Percentiles rank a stretch among this genome's conserved stretches.
phyloP scores from a whole-genome alignment of 2,888 invertebrate species.

The Campoplex capitator region DNA sequence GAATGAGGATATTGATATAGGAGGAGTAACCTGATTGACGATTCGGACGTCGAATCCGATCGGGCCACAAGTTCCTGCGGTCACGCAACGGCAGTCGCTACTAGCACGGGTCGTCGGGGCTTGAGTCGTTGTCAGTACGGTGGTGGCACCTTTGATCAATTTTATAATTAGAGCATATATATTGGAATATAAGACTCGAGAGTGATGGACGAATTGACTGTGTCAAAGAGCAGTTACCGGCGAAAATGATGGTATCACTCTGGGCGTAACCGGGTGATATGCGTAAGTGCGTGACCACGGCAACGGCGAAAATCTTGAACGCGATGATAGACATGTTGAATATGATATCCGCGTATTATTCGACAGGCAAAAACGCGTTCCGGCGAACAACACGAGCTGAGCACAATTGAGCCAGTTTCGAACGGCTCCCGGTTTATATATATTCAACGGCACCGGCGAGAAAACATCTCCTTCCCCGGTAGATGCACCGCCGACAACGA shows the following conservation, averaged over 20 bases:
- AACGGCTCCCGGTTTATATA: not conserved
- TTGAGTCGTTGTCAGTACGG: not conserved
- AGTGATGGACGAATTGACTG: too few species aligned
- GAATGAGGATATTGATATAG: too few species aligned
- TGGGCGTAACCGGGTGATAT: constrained; percentile 30
- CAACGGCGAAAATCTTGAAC: constrained; percentile 16
- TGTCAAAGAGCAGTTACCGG: not conserved
- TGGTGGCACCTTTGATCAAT: not conserved
- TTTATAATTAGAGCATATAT: not conserved
- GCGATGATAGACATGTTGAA: constrained; percentile 25
- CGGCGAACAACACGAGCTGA: not conserved
- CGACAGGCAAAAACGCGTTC: not conserved
- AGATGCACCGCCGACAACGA: not conserved
- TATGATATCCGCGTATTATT: not conserved
- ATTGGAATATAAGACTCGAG: not conserved
- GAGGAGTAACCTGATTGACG: constrained; percentile 72
- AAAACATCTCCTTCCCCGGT: not conserved
- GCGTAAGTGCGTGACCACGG: not conserved
- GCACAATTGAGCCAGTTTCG: not conserved
- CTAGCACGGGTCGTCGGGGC: not conserved
- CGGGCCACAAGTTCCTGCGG: constrained; percentile 68
- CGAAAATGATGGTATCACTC: constrained; percentile 38
- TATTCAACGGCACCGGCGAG: not conserved
- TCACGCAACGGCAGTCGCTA: constrained; percentile 71
- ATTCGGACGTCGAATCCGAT: constrained; percentile 76